Base-by-base conservation (phyloP, 2,888 invertebrate genomes). In the Melikaiella ostensackeni region DNA sequence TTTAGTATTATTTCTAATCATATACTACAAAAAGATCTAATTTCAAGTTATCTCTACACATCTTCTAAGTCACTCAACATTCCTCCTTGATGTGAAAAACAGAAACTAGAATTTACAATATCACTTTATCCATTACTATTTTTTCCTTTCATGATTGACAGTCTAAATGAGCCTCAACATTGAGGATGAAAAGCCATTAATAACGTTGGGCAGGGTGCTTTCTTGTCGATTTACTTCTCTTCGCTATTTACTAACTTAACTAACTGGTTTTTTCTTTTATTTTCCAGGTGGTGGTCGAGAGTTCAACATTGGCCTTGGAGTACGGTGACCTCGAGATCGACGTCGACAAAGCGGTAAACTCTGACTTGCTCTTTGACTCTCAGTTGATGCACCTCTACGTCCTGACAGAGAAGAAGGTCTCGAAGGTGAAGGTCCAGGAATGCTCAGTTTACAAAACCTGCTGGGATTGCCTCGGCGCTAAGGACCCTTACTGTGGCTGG, bases 401-500 rank as follows among this genome's bases (percentile, higher is more conserved):
- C 38, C 97, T 98, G 97, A 98, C 98, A 66, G 95, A 96, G 91
- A 95, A 95, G 90, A 96, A 96, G 93, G 97, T 98, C 91, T 97
- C 97, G 75, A 98, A 98, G 93, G 97, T 98, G 82, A 97, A 97
- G 92, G 98, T 98, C 84, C 98, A 98, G 92, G 97, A 98, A 92
- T 98, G 98, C 92, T 95, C 96, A 87, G 96, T 97, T 78, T 98
- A 97, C 92, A 95, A 95, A 91, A 97, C 97, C 78, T 98, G 98
- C 92, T 95, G 96, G 92, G 97, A 97, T 88, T 98, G 98, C 92
- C 94, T 98, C 83, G 97, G 97, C 87, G 98, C 97, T 82, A 96
- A 97, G 91, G 98, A 98, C 93, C 98, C 98, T 0, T 98, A 98
- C 91, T 99, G 98, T 92, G 98, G 98, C 80, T 98, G 98, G 98